Conservation (phyloP, 2,888 invertebrate genomes). For the Macroteleia sp. region DNA sequence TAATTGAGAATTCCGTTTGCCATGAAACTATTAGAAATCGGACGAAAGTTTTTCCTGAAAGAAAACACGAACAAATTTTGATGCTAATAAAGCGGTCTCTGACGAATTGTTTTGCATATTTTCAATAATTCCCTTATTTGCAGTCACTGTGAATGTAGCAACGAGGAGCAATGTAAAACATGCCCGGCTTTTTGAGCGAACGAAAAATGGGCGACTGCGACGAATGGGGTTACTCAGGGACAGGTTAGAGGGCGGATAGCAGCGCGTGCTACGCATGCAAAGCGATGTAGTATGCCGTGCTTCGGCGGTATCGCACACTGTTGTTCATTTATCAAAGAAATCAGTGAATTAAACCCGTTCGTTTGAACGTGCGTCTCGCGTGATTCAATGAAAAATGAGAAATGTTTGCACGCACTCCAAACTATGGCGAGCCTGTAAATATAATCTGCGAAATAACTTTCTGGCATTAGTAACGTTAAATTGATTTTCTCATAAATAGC, state of each 20-base stretch:
- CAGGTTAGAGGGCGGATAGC: conserved; percentile 60
- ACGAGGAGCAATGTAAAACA: conserved; percentile 46
- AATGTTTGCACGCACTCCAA: conserved; percentile 23
- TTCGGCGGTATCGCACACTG: conserved; percentile 31
- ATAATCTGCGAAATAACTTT: conserved; percentile 5
- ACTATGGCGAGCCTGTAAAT: conserved; percentile 1
- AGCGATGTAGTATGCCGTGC: conserved; percentile 49
- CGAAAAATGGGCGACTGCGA: conserved; percentile 63
- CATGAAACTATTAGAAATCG: too few species aligned
- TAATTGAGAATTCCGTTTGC: too few species aligned
- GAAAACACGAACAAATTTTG: background rate
- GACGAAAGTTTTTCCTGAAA: background rate
- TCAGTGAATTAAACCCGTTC: conserved; percentile 55
- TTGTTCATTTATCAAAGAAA: conserved; percentile 65
- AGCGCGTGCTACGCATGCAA: conserved; percentile 64
- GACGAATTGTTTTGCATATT: conserved; percentile 37
- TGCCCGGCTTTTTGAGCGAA: conserved; percentile 52
- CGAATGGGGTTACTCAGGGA: conserved; percentile 63
- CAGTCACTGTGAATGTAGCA: conserved; percentile 31
- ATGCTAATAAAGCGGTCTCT: conserved; percentile 4
- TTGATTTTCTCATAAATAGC: too few species aligned
- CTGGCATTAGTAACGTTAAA: too few species aligned
- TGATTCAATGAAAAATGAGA: conserved; percentile 52
- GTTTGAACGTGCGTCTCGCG: conserved; percentile 40
- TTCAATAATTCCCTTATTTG: conserved; percentile 51